phyloP scores from a whole-genome alignment of 2,113 vertebrate genomes.

The Phaetusa simplex region DNA sequence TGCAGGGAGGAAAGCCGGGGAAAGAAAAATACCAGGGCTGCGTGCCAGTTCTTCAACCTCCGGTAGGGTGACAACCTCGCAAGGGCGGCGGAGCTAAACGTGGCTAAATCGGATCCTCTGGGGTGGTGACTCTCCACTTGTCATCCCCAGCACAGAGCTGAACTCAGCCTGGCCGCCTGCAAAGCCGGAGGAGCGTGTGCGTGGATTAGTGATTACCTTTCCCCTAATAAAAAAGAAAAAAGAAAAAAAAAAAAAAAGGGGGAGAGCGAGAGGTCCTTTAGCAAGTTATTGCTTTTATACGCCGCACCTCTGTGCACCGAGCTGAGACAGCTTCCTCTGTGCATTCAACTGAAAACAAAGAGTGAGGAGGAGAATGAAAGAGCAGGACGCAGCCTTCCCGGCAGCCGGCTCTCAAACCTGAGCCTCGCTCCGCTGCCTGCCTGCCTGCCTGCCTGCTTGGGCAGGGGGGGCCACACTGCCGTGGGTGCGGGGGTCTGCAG shows the following conservation, averaged over 20 bases:
- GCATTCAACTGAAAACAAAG: constrained; percentile 72
- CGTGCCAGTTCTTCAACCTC: constrained; percentile 49
- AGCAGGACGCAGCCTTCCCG: neutral
- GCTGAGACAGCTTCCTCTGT: constrained; percentile 65
- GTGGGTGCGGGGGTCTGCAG: neutral
- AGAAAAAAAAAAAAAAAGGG: neutral
- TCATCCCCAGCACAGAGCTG: constrained; percentile 9
- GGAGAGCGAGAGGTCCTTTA: neutral
- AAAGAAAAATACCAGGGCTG: constrained; percentile 14
- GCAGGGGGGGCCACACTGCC: neutral
- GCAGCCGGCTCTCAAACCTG: neutral
- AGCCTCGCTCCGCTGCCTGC: neutral
- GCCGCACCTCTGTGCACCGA: constrained; percentile 49
- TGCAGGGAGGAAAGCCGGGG: constrained; percentile 25
- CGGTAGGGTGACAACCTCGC: constrained; percentile 53
- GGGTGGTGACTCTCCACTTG: neutral
- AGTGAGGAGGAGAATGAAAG: constrained; percentile 27
- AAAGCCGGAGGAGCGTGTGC: neutral
- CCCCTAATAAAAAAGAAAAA: neutral
- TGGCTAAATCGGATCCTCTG: neutral
- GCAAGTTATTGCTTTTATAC: constrained; percentile 39
- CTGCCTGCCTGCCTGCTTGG: neutral
- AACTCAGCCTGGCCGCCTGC: neutral
- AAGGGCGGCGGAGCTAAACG: neutral
- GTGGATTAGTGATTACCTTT: constrained; percentile 24